Base-by-base conservation (phyloP, 2,797 vertebrate genomes). In the Cynodonichthys magdalenae region DNA sequence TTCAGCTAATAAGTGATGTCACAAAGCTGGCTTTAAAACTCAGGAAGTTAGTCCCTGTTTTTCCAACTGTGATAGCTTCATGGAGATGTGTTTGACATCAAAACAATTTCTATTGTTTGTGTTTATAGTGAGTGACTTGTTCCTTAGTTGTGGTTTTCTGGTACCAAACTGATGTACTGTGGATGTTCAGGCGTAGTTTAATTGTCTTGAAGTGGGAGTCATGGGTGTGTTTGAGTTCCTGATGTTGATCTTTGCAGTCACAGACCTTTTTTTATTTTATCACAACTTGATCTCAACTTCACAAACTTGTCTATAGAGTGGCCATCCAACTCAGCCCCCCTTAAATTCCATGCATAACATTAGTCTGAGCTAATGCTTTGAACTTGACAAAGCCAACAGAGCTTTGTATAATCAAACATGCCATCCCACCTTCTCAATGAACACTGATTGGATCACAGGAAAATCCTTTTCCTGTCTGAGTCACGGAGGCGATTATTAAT, bases 391-490 rank as follows among this genome's bases (percentile, higher is more conserved):
- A 29, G 52, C 50, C 14, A 44, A 11, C 10, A 18, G 19, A 53
- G 45, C 67, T 60, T 69, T 61, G 27, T 20, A 62, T 52, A 75
- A 59, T 81, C 56, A 34, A 63, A 55, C 63, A 41, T 60, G 62
- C 65, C 15, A 36, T 60, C 41, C 69, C 59, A 51, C 69, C 59
- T 67, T 73, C 46, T 71, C 65, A 63, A 47, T 76, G 66, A 64
- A 48, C 44, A 47, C 49, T 69, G 67, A 78, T 67, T 67, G 55
- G 53, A 62, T 51, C 48, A 72, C 36, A n/a, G 66, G 70, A 65
- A 75, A 74, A 72, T 55, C 34, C 42, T 63, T 64, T 82, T 81
- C 74, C 75, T 81, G 69, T 69, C 44, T 56, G 52, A 65, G 47
- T 64, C 59, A 82, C n/a, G 8, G 70, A 45, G 49, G 51, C 67